phyloP scores from a whole-genome alignment of 2,113 vertebrate genomes.

The Brachionichthys hirsutus region DNA sequence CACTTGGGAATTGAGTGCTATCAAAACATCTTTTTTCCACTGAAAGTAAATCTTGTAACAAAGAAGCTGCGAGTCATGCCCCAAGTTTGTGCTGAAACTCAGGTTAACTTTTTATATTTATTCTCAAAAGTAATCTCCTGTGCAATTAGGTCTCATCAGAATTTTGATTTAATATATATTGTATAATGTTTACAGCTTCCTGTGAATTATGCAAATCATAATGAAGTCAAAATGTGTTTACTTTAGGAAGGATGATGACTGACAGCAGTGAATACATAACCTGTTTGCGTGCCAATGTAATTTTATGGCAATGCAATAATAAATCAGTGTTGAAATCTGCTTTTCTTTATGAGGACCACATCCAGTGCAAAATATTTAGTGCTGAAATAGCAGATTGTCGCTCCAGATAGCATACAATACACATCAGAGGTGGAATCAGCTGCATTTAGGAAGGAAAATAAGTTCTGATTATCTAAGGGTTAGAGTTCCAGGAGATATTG shows the following conservation, averaged over 20 bases:
- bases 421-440: too few relatives aligned
- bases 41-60: too few relatives aligned
- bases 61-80: too few relatives aligned
- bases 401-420: too few relatives aligned
- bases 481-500: conserved; percentile 5
- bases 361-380: background rate
- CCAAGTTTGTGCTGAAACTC: background rate
- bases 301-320: background rate
- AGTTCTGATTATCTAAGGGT: background rate
- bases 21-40: too few relatives aligned
- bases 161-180: conserved; percentile 49
- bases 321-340: background rate
- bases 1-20: too few relatives aligned
- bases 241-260: conserved; percentile 29
- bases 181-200: conserved; percentile 37
- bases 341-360: background rate
- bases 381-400: too few relatives aligned
- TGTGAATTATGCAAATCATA: conserved; percentile 40
- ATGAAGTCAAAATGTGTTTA: conserved; percentile 39
- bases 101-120: conserved; percentile 12
- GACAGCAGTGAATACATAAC: conserved; percentile 11
- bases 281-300: background rate
- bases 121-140: conserved; percentile 11
- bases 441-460: too few relatives aligned
- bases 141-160: conserved; percentile 42